Evolutionary conservation across 2,888 invertebrate species (phyloP).

Genomic region (Drosophila subquinaria): DNA sequence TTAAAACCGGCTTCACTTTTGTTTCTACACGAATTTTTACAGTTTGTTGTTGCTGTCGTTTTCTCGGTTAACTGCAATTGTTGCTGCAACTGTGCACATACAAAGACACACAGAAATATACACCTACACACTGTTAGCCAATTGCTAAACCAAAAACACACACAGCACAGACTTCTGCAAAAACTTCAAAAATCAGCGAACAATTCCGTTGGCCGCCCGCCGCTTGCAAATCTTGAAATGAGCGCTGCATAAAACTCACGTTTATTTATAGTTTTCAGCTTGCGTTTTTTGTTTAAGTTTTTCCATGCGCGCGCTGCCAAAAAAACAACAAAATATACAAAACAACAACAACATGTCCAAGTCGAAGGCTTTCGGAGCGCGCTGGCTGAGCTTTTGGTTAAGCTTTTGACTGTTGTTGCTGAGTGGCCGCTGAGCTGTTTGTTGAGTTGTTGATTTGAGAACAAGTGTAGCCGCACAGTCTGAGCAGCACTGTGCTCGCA

Average conservation of each 20-base stretch:
- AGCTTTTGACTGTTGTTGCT: constrained; percentile 32
- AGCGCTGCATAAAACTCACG: constrained; percentile 78
- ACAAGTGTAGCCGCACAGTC: constrained; percentile 45
- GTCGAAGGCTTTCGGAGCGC: constrained; percentile 61
- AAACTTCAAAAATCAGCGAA: constrained; percentile 42
- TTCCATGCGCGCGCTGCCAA: constrained; percentile 62
- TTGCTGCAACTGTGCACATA: constrained; percentile 71
- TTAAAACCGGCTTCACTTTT: constrained; percentile 79
- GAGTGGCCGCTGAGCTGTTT: constrained; percentile 6
- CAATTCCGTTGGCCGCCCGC: constrained; percentile 63
- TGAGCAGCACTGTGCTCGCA: constrained; percentile 33
- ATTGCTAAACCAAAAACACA: constrained; percentile 54
- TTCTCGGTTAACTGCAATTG: constrained; percentile 80
- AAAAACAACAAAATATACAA: constrained; percentile 18
- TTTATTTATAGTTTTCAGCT: constrained; percentile 84
- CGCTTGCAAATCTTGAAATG: constrained; percentile 84
- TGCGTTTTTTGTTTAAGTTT: constrained; percentile 56
- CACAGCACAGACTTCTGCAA: constrained; percentile 36
- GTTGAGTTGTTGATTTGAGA: constrained; percentile 33
- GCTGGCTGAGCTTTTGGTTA: constrained; percentile 42
- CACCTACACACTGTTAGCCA: constrained; percentile 46
- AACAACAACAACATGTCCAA: constrained; percentile 25
- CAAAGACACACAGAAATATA: constrained; percentile 19
- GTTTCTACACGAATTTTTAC: constrained; percentile 62
- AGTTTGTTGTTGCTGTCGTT: constrained; percentile 56